A percentile compares a stretch with the other conserved stretches of the same genome.
These are phyloP conservation scores for Pseudocheirus occidentalis DNA, from an alignment of 2,797 vertebrate genomes.

Conservation along the genomic window DNA sequence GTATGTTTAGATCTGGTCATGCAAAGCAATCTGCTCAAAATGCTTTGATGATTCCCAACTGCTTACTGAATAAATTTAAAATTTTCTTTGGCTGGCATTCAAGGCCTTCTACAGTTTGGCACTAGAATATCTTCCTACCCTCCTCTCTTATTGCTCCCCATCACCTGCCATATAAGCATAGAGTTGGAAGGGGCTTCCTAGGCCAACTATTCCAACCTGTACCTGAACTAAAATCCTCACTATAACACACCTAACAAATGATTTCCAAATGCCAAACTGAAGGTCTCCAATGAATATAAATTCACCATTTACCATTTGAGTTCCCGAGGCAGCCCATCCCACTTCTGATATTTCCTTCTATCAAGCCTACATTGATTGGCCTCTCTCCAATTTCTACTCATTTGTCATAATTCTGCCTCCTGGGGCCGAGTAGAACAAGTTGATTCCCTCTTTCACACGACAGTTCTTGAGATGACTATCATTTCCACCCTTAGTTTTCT, in stretches of 20 bases:
- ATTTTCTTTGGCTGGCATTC: neutral
- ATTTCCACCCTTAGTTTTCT: neutral
- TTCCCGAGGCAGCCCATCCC: neutral
- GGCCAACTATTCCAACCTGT: neutral
- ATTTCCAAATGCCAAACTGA: neutral
- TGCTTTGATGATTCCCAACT: neutral
- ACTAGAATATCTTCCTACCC: neutral
- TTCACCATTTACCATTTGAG: neutral
- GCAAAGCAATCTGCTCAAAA: neutral
- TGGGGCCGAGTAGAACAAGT: neutral
- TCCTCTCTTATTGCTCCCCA: neutral
- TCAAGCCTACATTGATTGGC: neutral
- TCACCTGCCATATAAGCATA: neutral
- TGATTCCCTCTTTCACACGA: neutral
- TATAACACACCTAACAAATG: neutral
- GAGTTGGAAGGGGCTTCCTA: neutral
- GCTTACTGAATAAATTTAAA: neutral
- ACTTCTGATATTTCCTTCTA: neutral
- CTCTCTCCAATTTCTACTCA: neutral
- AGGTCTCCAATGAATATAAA: neutral
- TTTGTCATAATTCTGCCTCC: neutral
- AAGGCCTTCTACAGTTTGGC: constrained; percentile 1
- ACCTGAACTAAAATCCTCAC: neutral
- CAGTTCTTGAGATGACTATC: neutral
- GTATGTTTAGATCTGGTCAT: neutral